Conservation (phyloP, 2,113 vertebrate genomes). For the Hypomesus transpacificus region DNA sequence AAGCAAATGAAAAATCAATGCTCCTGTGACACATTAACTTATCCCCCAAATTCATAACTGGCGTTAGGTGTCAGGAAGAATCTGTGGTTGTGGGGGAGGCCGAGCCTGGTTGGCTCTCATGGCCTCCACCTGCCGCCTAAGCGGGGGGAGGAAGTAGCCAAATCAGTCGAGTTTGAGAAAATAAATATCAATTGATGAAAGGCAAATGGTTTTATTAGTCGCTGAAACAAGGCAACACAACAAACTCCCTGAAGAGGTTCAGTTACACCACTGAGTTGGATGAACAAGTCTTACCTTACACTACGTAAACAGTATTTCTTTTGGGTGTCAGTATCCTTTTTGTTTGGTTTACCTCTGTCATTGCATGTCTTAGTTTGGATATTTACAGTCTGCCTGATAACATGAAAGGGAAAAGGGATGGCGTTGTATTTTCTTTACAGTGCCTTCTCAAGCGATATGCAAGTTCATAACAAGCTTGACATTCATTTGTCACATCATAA, state of each 20-base stretch:
- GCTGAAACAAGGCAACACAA: background rate
- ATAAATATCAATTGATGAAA: conserved; percentile 36
- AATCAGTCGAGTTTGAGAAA: conserved; percentile 33
- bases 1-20: conserved; percentile 74
- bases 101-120: conserved; percentile 54
- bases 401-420: conserved; percentile 29
- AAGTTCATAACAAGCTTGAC: conserved; percentile 43
- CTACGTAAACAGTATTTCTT: too few relatives aligned
- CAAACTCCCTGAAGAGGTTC: background rate
- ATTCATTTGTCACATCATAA: conserved; percentile 59
- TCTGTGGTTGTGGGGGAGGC: conserved; percentile 50
- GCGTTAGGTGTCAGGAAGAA: conserved; percentile 65
- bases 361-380: too few relatives aligned
- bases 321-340: too few relatives aligned
- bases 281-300: too few relatives aligned
- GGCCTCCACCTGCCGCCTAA: conserved; percentile 33
- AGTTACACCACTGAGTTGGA: too few relatives aligned
- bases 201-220: conserved; percentile 40
- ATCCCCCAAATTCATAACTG: conserved; percentile 72
- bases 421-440: conserved; percentile 31
- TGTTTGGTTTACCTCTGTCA: too few relatives aligned
- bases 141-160: conserved; percentile 33
- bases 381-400: background rate
- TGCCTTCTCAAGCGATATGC: conserved; percentile 47
- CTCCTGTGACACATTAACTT: conserved; percentile 72